Conservation (phyloP, 2,113 vertebrate genomes). For the Gorilla gorilla region DNA sequence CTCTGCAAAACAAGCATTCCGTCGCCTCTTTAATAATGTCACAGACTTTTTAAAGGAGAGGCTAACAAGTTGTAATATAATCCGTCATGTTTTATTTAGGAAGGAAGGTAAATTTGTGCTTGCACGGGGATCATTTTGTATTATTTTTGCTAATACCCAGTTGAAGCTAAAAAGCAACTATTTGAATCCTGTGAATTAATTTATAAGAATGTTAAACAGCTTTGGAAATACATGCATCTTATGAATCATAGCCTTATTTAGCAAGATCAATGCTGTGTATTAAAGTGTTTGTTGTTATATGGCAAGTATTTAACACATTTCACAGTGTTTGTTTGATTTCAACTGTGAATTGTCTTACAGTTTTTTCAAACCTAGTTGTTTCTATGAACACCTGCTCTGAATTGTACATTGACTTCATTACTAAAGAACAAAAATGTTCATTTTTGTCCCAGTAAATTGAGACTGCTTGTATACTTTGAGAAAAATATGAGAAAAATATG, state of each 20-base stretch:
- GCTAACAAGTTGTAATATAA: background rate
- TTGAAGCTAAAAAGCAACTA: conserved; percentile 42
- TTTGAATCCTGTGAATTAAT: conserved; percentile 77
- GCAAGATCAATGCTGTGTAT: conserved; percentile 55
- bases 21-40: background rate
- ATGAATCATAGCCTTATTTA: conserved; percentile 72
- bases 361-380: conserved; percentile 33
- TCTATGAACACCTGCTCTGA: conserved; percentile 7
- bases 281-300: conserved; percentile 16
- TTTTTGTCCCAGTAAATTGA: conserved; percentile 52
- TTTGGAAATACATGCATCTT: background rate
- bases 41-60: background rate
- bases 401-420: conserved; percentile 34
- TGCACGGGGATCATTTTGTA: background rate
- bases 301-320: conserved; percentile 54
- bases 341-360: conserved; percentile 37
- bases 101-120: conserved; percentile 27
- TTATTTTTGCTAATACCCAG: conserved; percentile 50
- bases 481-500: conserved; percentile 8
- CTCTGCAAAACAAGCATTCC: background rate
- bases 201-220: conserved; percentile 67
- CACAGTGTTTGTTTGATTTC: conserved; percentile 69
- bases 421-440: conserved; percentile 33
- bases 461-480: conserved; percentile 58
- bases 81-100: conserved; percentile 19